A percentile compares a stretch with the other conserved stretches of the same genome.
phyloP scores from a whole-genome alignment of 2,797 vertebrate species.

The Ficedula albicollis region DNA sequence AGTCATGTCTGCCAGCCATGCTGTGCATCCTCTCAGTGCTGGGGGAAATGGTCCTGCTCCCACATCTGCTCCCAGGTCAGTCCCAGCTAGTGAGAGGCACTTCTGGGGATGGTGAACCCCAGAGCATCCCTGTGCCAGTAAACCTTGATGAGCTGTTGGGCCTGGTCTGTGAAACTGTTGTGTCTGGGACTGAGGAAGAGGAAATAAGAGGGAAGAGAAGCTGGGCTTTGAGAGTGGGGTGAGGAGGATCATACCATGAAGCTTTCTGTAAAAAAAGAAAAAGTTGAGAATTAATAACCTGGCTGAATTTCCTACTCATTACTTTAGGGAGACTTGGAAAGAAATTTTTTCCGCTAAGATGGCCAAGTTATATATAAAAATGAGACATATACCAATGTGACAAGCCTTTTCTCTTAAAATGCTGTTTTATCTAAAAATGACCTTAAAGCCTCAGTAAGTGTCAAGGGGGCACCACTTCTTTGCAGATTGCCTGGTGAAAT shows the following conservation, averaged over 20 bases:
- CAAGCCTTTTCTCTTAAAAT: neutral
- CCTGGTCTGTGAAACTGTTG: neutral
- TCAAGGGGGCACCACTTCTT: neutral
- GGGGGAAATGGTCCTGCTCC: neutral
- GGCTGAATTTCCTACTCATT: neutral
- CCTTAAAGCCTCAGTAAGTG: neutral
- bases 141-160: neutral
- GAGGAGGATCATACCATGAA: neutral
- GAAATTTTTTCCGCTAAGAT: neutral
- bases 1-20: accelerated
- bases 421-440: neutral
- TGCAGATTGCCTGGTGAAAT: neutral
- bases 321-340: neutral
- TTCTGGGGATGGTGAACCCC: neutral
- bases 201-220: neutral
- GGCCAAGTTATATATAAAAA: neutral
- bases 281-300: neutral
- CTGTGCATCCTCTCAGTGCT: accelerated
- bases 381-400: neutral
- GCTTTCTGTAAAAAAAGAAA: neutral
- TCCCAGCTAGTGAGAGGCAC: neutral
- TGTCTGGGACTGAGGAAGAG: neutral
- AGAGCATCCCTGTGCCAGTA: neutral
- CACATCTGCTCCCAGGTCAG: neutral
- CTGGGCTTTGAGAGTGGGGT: neutral